A percentile compares a stretch with the other conserved stretches of the same genome.
Evolutionary conservation across 2,113 vertebrate genomes (phyloP).

Genomic region (Chloebia gouldiae): DNA sequence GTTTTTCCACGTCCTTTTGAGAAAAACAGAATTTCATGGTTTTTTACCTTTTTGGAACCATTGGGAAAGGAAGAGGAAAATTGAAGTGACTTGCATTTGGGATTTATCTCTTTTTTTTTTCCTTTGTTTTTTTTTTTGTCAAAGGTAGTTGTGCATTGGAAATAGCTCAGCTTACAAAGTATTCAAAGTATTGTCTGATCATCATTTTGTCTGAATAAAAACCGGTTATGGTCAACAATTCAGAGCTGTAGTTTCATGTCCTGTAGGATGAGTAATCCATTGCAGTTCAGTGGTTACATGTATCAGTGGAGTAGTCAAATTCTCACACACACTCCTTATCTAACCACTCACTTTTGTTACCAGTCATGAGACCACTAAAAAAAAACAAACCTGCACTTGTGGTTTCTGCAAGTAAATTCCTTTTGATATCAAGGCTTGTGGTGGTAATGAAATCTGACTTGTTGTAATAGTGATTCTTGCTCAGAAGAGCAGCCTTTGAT

Average conservation of each 20-base stretch:
- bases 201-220: background rate
- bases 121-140: background rate
- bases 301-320: background rate
- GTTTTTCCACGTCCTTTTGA: background rate
- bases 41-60: background rate
- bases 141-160: background rate
- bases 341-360: slow-evolving; percentile 14
- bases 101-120: background rate
- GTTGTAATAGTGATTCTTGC: slow-evolving; percentile 9
- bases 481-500: background rate
- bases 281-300: background rate
- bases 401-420: slow-evolving; percentile 14
- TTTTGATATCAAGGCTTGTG: background rate
- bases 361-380: slow-evolving; percentile 5
- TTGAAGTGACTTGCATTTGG: background rate
- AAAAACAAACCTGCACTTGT: background rate
- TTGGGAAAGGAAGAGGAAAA: background rate
- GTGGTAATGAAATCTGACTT: slow-evolving; percentile 34
- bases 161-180: background rate
- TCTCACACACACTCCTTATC: background rate
- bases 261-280: background rate
- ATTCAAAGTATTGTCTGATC: background rate
- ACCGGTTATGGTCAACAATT: background rate
- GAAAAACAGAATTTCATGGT: background rate
- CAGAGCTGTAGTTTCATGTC: background rate